Base-by-base conservation (phyloP, 2,888 invertebrate species). In the Melieria picta region DNA sequence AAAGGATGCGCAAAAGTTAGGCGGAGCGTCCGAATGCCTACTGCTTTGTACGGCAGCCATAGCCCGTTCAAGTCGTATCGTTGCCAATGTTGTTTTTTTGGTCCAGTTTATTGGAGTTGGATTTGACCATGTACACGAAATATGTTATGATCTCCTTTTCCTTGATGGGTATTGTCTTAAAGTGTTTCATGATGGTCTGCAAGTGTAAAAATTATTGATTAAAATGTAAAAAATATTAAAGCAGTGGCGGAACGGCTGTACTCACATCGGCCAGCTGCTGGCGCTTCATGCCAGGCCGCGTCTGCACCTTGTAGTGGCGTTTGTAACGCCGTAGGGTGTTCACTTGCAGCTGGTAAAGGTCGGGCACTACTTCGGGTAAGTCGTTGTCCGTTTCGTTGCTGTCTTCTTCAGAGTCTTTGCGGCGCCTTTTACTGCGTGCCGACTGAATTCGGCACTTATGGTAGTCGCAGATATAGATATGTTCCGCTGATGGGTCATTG, bases 401-500 rank as follows among this genome's bases (percentile, higher is more conserved):
- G 81, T 97, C 97, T 81, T 97, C 97, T 82, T 96, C 97, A 0
- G 97, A 97, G 85, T 98, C 97, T 85, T 96, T 96, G 75, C 95
- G 91, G 79, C 96, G 90, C 74, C 97, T 92, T 85, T 97, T 97
- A 13, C 94, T 94, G 78, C 98, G 91, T n/a, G 97, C 96, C 86
- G 94, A 95, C 86, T 98, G 98, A 80, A 98, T 98, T 83, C 97
- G 93, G 85, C 93, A 93, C 88, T 98, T 98, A 88, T 98, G 98
- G 83, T 93, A 93, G 85, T 98, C 98, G 88, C 98, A 98, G 81
- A 98, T 98, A 86, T 98, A 98, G 80, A 94, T 96, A 85, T 98
- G 98, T 80, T 94, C 91, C 55, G 93, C 94, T 83, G 90, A 89
- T 78, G 90, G 91, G 88, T 98, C 97, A 79, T 95, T 92, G 85